Conservation (phyloP, 2,113 vertebrate genomes). For the Myanophis thanlyinensis region DNA sequence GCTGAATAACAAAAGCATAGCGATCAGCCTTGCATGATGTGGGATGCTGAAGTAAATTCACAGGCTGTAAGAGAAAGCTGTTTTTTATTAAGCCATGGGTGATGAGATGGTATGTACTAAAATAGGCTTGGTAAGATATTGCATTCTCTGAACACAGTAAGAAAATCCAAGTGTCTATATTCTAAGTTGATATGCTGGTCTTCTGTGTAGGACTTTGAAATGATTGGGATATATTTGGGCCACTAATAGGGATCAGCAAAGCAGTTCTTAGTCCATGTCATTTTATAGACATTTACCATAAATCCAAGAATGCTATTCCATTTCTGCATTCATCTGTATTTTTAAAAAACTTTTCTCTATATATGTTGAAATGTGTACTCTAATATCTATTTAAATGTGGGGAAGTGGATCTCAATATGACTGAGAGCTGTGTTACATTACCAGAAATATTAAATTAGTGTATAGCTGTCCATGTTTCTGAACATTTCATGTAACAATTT, state of each 20-base stretch:
- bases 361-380: background rate
- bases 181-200: too few species aligned
- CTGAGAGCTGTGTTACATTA: background rate
- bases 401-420: background rate
- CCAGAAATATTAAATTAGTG: background rate
- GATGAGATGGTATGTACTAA: background rate
- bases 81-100: background rate
- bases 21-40: background rate
- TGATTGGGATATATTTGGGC: background rate
- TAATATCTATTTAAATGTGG: background rate
- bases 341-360: background rate
- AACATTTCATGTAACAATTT: background rate
- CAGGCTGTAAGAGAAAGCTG: constrained; percentile 22
- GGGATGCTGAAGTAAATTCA: background rate
- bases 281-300: background rate
- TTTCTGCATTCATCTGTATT: background rate
- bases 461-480: background rate
- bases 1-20: constrained; percentile 6
- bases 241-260: background rate
- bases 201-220: background rate
- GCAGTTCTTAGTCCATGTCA: background rate
- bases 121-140: background rate
- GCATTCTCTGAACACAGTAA: background rate
- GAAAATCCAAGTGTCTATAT: background rate
- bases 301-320: background rate